Base-by-base conservation (phyloP, 1,140 invertebrate genomes). In the Chelonus insularis region DNA sequence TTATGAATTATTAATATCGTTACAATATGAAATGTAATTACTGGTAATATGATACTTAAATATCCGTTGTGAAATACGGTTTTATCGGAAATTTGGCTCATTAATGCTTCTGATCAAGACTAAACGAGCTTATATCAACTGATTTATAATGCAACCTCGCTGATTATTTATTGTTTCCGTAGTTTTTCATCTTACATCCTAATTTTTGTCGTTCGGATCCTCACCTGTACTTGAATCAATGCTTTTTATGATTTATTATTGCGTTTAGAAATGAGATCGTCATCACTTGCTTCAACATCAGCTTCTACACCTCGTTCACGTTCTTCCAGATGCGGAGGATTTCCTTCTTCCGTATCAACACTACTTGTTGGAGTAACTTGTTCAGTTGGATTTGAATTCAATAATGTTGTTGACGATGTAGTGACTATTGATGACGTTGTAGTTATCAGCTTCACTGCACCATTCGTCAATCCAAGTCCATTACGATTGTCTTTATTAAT, bases 281-380 rank as follows among this genome's bases (percentile, higher is more conserved):
- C 80, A 68, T 86, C 85, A 65, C 84, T 86, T 55, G 84, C 85
- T 68, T 86, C 85, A 58, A 82, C 83, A 63, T 86, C 85, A 50
- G 83, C 85, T 62, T 86, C 85, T 11, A 83, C 83, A 54, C 81
- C 84, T 41, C 81, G 77, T 60, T 86, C 84, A 25, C 81, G 81
- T 18, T 85, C 83, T 55, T 86, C 84, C 7, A 76, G 67, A 18
- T 77, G 75, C 0, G 70, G 66, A n/a, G 79, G 80, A 55, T 82
- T 82, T 37, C 84, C 85, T 34, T 86, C 85, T 54, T 86, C 84
- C 0, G 85, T 86, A 67, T 85, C 84, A 32, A 85, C 84, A 65
- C 84, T 86, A 62, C 84, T 86, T 1, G 85, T 85, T 6, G 85
- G 84, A 0, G 85, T 86, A 16, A 84, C 76, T 45, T 84, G 84